Percentiles rank a stretch among this genome's conserved stretches.
Conservation (phyloP, 1,140 invertebrate genomes). For the Drosophila melanogaster region DNA sequence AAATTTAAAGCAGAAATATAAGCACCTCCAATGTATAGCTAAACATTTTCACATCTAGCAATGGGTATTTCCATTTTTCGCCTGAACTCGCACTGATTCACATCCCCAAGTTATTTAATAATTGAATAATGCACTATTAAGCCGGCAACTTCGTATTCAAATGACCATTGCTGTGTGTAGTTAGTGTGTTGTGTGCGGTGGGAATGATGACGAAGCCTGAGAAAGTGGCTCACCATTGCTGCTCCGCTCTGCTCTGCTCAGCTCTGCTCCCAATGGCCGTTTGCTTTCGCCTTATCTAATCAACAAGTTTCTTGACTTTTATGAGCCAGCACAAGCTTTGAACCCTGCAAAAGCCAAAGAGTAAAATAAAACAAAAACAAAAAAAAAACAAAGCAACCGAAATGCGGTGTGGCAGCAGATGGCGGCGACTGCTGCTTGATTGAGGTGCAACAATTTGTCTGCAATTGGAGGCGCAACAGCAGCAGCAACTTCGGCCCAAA, state of each 20-base stretch:
- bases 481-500: constrained; percentile 34
- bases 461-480: constrained; percentile 58
- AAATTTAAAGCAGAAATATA: background rate
- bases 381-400: background rate
- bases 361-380: background rate
- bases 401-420: constrained; percentile 38
- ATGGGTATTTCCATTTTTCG: background rate
- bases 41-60: too few species aligned
- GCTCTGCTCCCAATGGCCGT: constrained; percentile 29
- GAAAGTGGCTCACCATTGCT: constrained; percentile 52
- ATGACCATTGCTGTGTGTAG: constrained; percentile 24
- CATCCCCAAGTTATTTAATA: constrained; percentile 20
- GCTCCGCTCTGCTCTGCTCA: constrained; percentile 12
- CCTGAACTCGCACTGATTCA: background rate
- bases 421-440: constrained; percentile 65
- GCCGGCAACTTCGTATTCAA: constrained; percentile 16
- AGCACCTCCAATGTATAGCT: background rate
- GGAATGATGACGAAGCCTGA: constrained; percentile 53
- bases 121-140: constrained; percentile 9
- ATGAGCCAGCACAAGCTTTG: constrained; percentile 50
- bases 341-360: constrained; percentile 22
- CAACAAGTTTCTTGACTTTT: constrained; percentile 74
- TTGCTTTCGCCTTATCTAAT: constrained; percentile 69
- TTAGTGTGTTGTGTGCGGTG: constrained; percentile 1
- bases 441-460: constrained; percentile 81